Evolutionary conservation across 2,888 invertebrate species (phyloP), one percentile per base, ranked within the genome.

Genomic region (Tetragonisca angustula): DNA sequence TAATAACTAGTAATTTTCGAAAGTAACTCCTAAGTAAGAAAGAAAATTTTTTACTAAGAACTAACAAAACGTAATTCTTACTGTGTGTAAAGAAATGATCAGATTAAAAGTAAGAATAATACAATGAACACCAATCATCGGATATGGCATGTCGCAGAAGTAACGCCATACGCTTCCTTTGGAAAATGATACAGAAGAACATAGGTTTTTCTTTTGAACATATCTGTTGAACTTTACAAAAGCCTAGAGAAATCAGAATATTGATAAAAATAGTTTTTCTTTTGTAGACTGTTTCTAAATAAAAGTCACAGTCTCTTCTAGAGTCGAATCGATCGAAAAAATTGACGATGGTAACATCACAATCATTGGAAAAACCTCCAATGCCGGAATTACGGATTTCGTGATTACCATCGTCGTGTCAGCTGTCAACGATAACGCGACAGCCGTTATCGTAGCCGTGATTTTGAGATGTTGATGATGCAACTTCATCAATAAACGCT

Each of bases 401-500:
- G 17, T 36, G 27, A 49, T 64, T 36, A 27, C 27, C 17, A n/a
- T 52, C 2, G 6, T 3, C 27, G 17, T 71, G 49, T 49, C 43
- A 21, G 43, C 21, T 54, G 43, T 71, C 49, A 52, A 24, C 36
- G 75, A 76, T 71, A 56, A 56, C 19, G 54, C 27, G 52, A 17
- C 11, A 43, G 9, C 24, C 27, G 19, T 54, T 68, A 74, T 81
- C 75, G 50, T n/a, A n/a, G 15, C 43, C 4, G 21, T 24, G 76
- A 71, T 61, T 74, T 71, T 24, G 15, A 54, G 50, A 67, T 19
- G n/a, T 11, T 1, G 65, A 71, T 36, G 77, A 69, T 61, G 49
- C 68, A 70, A 70, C 61, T 67, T 88, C 86, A 75, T 88, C 83
- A 81, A 81, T 67, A 75, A 72, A 79, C 36, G 52, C 21, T 67